Evolutionary conservation across 1,140 invertebrate genomes (phyloP), one percentile per base, ranked within the genome.

Genomic region (Apis laboriosa): DNA sequence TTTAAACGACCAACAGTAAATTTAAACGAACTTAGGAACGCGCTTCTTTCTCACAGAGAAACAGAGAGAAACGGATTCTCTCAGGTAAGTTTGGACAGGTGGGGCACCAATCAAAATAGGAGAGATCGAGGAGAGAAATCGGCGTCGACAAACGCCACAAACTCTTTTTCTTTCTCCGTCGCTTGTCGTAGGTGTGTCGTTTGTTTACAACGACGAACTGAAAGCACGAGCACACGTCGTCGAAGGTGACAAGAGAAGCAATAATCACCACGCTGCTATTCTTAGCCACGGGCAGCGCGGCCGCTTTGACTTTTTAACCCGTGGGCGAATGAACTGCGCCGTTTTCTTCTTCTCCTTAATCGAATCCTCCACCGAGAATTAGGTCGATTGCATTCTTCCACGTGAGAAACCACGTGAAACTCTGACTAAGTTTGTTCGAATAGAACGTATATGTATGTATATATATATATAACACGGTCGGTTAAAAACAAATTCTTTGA

Each of bases 271-370:
- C 58, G 19, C 34, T 34, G 70, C 70, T 84, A 84, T 84, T 84
- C 61, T 84, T 83, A 77, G 82, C 77, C 51, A 74, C 43, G 60
- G 51, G 17, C 58, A 56, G 58, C 53, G 74, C 34, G 53, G 49
- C 15, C 66, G 60, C 77, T 64, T 80, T 84, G 82, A 84, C 82
- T 84, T 80, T 67, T 84, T 55, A 80, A 72, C 82, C 24, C 66
- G 55, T 77, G 80, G 80, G 64, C 75, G 75, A 83, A 83, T 77
- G 80, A 77, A 83, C 64, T 55, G 66, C 74, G 75, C 43, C 75
- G 60, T 80, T 74, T 43, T 66, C 72, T 75, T 63, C 61, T 63
- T 28, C 53, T 19, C 13, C 17, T 12, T 34, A n/a, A 49, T 55
- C 43, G 24, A 43, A 43, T 43, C 43, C 53, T 7, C 53, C 21